Conservation (phyloP, 1,140 invertebrate species). For the Tetraneura akinire region DNA sequence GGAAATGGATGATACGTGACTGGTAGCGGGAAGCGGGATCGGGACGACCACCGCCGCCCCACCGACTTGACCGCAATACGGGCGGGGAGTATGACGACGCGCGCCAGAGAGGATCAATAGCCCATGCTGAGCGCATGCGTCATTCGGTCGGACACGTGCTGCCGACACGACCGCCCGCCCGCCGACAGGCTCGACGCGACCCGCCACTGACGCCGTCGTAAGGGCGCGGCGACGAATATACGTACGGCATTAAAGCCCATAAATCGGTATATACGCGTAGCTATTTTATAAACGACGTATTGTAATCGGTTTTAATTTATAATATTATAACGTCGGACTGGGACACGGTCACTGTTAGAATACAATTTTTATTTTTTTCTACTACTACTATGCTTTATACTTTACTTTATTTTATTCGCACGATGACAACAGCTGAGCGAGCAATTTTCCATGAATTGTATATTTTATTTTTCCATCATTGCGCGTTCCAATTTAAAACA, state of each 20-base stretch:
- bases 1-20: neutral
- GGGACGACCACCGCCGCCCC: neutral
- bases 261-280: conserved; percentile 19
- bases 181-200: neutral
- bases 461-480: too few relatives aligned
- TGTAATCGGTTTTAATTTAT: conserved; percentile 38
- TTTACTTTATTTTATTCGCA: too few relatives aligned
- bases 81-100: conserved; percentile 14
- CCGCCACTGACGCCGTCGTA: neutral
- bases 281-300: conserved; percentile 19
- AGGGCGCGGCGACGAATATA: conserved; percentile 12
- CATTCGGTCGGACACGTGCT: conserved; percentile 48
- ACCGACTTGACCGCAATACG: conserved; percentile 38
- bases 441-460: neutral
- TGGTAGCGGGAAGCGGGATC: neutral
- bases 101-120: conserved; percentile 48
- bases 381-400: too few relatives aligned
- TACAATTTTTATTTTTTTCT: too few relatives aligned
- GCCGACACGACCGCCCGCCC: conserved; percentile 15
- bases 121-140: conserved; percentile 45
- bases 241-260: conserved; percentile 29
- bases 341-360: neutral
- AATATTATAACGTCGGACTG: neutral
- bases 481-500: too few relatives aligned
- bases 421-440: neutral